A percentile compares a stretch with the other conserved stretches of the same genome.
Evolutionary conservation across 2,113 vertebrate genomes (phyloP).

Genomic region (Epinephelus lanceolatus): DNA sequence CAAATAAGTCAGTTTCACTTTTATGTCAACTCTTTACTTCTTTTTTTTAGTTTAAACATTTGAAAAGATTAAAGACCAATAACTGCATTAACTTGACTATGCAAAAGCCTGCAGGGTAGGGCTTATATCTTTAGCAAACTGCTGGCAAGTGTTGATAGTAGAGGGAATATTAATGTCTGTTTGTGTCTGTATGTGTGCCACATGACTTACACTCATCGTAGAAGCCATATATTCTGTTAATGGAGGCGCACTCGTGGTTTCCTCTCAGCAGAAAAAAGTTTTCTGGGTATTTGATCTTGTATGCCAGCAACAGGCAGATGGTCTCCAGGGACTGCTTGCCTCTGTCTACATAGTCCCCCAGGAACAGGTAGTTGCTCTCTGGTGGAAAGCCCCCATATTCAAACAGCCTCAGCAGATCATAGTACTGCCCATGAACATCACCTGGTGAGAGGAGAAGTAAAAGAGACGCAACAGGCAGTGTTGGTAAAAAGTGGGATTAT

Average conservation of each 20-base stretch:
- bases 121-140: background rate
- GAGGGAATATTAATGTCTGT: background rate
- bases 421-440: conserved; percentile 88
- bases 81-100: background rate
- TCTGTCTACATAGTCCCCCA: conserved; percentile 88
- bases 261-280: conserved; percentile 97
- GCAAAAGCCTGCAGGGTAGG: background rate
- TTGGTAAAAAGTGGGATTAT: conserved; percentile 34
- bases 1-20: background rate
- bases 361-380: conserved; percentile 88
- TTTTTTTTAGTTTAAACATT: background rate
- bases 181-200: background rate
- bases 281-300: conserved; percentile 89
- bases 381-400: conserved; percentile 88
- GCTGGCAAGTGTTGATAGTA: background rate
- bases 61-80: background rate
- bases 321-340: conserved; percentile 92
- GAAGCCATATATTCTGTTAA: conserved; percentile 98
- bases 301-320: conserved; percentile 91
- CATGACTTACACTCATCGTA: conserved; percentile 94
- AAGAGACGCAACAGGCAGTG: conserved; percentile 12
- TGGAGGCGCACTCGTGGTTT: conserved; percentile 98
- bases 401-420: conserved; percentile 87
- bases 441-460: conserved; percentile 67
- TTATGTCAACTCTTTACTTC: background rate